A percentile compares a stretch with the other conserved stretches of the same genome.
Conservation (phyloP, 2,888 invertebrate species). For the Strigamia crassipes region DNA sequence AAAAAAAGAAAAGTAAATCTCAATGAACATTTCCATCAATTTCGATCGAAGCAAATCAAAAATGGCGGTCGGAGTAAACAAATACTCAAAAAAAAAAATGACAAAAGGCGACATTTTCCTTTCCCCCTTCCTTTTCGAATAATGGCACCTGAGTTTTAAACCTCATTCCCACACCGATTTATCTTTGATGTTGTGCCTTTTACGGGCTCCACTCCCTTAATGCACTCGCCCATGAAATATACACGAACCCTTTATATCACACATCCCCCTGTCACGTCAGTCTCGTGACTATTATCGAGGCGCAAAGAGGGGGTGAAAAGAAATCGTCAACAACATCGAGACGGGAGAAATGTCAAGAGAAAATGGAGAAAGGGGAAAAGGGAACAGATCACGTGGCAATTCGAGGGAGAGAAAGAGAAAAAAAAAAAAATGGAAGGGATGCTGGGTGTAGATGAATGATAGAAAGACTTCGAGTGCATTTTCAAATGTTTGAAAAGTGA, state of each 20-base stretch:
- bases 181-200: conserved; percentile 36
- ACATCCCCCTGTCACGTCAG: background rate
- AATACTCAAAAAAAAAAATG: background rate
- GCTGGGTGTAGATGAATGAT: conserved; percentile 33
- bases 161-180: conserved; percentile 35
- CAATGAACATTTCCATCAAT: background rate
- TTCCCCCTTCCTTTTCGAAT: background rate
- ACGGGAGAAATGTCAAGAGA: conserved; percentile 24
- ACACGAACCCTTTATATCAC: conserved; percentile 39
- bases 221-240: conserved; percentile 42
- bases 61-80: conserved; percentile 1
- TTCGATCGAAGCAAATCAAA: background rate
- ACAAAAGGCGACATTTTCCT: background rate
- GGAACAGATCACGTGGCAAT: conserved; percentile 19
- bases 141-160: conserved; percentile 29
- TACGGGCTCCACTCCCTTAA: conserved; percentile 32
- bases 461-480: conserved; percentile 28
- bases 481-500: conserved; percentile 38
- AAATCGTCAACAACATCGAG: conserved; percentile 36
- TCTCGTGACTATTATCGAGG: conserved; percentile 22
- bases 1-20: too few relatives aligned
- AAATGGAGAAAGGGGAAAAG: conserved; percentile 22
- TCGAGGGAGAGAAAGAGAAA: conserved; percentile 26
- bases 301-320: background rate
- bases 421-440: background rate